These are phyloP conservation scores for Mimachlamys varia DNA, from an alignment of 2,888 invertebrate genomes.

Conservation along the genomic window DNA sequence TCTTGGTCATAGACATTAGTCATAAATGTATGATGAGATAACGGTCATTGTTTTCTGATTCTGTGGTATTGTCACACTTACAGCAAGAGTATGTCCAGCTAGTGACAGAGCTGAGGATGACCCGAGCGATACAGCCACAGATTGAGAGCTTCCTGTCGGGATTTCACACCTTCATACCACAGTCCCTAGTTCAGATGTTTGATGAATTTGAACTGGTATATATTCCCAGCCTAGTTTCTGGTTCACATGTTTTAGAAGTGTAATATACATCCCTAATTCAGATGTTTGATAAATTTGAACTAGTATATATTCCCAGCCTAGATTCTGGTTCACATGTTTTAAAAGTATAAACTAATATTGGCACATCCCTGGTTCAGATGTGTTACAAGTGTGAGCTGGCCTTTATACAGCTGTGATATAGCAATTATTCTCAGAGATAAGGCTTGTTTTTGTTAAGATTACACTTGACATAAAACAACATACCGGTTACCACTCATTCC, in stretches of 20 bases:
- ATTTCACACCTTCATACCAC: conserved; percentile 78
- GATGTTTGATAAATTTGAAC: background rate
- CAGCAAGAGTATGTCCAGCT: conserved; percentile 79
- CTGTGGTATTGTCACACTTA: conserved; percentile 32
- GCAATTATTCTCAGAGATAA: too few species aligned
- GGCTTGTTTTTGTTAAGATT: too few species aligned
- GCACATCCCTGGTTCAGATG: background rate
- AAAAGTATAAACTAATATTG: background rate
- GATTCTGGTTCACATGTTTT: background rate
- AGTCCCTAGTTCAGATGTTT: conserved; percentile 77
- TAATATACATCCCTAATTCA: background rate
- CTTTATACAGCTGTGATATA: too few species aligned
- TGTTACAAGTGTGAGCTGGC: too few species aligned
- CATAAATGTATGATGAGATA: too few species aligned
- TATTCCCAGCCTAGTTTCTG: background rate
- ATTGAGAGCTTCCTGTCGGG: conserved; percentile 79
- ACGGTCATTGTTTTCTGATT: background rate
- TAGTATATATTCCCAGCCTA: too few species aligned
- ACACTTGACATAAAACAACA: too few species aligned
- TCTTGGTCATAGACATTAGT: too few species aligned
- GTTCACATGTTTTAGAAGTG: background rate
- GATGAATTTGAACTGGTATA: conserved; percentile 78
- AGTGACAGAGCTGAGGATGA: conserved; percentile 79
- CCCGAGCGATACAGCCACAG: conserved; percentile 78
- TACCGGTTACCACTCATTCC: too few species aligned